These are phyloP conservation scores for Sigmodon hispidus DNA, from an alignment of 2,113 vertebrate genomes.

Conservation along the genomic window DNA sequence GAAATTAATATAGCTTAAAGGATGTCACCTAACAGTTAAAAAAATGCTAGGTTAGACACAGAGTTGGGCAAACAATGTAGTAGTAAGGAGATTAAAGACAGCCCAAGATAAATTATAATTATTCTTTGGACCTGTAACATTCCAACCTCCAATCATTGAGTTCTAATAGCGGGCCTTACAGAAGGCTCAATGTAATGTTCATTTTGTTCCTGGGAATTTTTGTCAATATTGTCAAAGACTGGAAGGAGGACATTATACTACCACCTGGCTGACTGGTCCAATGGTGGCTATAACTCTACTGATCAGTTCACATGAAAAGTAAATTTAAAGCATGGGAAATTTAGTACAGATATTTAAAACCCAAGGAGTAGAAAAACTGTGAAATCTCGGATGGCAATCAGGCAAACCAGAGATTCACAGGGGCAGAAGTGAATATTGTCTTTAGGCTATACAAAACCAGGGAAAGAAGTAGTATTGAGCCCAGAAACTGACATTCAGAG, in stretches of 20 bases:
- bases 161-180: not conserved
- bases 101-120: not conserved
- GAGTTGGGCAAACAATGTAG: not conserved
- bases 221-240: not conserved
- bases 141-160: too few species aligned
- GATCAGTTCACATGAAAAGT: not conserved
- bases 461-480: not conserved
- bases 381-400: not conserved
- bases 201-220: not conserved
- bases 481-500: not conserved
- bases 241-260: not conserved
- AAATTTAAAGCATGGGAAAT: not conserved
- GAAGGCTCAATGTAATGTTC: not conserved
- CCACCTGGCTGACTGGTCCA: not conserved
- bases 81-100: not conserved
- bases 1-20: not conserved
- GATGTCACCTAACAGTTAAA: not conserved
- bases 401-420: not conserved
- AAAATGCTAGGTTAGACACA: not conserved
- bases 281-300: not conserved
- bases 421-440: not conserved
- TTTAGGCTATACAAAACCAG: not conserved
- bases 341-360: not conserved
- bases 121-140: not conserved
- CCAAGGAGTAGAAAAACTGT: not conserved